Evolutionary conservation across 2,797 vertebrate genomes (phyloP), one percentile per base, ranked within the genome.

Genomic region (Eremophila alpestris): DNA sequence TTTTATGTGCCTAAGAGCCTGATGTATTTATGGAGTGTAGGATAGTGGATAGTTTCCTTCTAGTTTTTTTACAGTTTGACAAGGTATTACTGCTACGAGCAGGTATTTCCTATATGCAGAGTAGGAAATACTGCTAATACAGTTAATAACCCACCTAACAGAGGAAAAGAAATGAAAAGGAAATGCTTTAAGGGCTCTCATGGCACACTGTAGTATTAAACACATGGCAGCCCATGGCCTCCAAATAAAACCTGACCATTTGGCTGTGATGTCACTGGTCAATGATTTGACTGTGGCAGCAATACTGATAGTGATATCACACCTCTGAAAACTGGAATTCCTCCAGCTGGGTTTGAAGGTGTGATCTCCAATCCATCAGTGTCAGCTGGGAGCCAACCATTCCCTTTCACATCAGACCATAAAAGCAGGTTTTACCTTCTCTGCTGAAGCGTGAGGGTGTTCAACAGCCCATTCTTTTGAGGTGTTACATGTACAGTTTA

Each of bases 11-110:
- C 62, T 69, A n/a, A 62, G 48, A 85, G 34, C 55, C 60, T 83
- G 70, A 75, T 90, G 16, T 94, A 78, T 95, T 96, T 95, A 92
- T 94, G 90, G 81, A 92, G 83, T 94, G 81, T n/a, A 90, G 81
- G 74, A 78, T 89, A 94, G 87, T 73, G 74, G 86, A 79, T 77
- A 92, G 89, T 87, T 95, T 95, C 75, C 64, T 89, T 83, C 45
- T 23, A 27, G 32, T 30, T 74, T 32, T 32, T 86, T 87, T 80
- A 68, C 54, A 65, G 58, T 87, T 92, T 80, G 86, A 54, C 75
- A 80, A 89, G 68, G 71, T 93, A 82, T 97, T 94, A 87, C 75
- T 82, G 77, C 36, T 94, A 90, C 51, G 32, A 95, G 65, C 83
- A 95, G 90, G 68, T 93, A 96, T 97, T 96, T 95, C 83, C 81